These are phyloP conservation scores for Ichneumoninae sp. DNA, from an alignment of 2,888 invertebrate species.

Conservation along the genomic window DNA sequence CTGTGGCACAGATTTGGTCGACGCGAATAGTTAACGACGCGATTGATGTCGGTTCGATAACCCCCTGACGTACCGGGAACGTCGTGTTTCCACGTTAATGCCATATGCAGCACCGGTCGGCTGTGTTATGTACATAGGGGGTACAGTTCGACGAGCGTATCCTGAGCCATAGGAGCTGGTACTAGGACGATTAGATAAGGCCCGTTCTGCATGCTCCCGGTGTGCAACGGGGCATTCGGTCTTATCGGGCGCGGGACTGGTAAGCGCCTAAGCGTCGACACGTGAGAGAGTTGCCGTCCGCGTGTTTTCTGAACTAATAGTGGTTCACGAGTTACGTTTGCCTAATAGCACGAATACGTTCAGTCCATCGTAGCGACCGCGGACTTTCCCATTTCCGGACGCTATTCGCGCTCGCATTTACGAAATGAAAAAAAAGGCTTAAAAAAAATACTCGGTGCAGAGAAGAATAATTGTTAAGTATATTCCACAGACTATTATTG, in stretches of 20 bases:
- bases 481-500: slow-evolving; percentile 7
- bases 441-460: not conserved
- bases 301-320: slow-evolving; percentile 63
- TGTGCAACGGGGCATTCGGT: slow-evolving; percentile 72
- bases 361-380: not conserved
- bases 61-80: slow-evolving; percentile 67
- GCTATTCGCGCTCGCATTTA: not conserved
- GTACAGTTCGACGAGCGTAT: slow-evolving; percentile 21
- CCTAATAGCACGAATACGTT: slow-evolving; percentile 29
- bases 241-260: slow-evolving; percentile 73
- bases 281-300: slow-evolving; percentile 42
- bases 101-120: slow-evolving; percentile 72
- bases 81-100: slow-evolving; percentile 76
- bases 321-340: slow-evolving; percentile 37
- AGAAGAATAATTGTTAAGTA: slow-evolving; percentile 16
- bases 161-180: slow-evolving; percentile 28
- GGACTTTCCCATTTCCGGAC: slow-evolving; percentile 8
- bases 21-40: slow-evolving; percentile 53
- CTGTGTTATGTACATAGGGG: slow-evolving; percentile 34
- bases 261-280: slow-evolving; percentile 65
- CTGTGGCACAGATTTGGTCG: slow-evolving; percentile 51
- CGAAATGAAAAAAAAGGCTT: not conserved
- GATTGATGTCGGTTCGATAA: slow-evolving; percentile 72
- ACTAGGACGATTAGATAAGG: slow-evolving; percentile 79
- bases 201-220: slow-evolving; percentile 58